Evolutionary conservation across 2,888 invertebrate species (phyloP).

Genomic region (Drosophila eohydei): DNA sequence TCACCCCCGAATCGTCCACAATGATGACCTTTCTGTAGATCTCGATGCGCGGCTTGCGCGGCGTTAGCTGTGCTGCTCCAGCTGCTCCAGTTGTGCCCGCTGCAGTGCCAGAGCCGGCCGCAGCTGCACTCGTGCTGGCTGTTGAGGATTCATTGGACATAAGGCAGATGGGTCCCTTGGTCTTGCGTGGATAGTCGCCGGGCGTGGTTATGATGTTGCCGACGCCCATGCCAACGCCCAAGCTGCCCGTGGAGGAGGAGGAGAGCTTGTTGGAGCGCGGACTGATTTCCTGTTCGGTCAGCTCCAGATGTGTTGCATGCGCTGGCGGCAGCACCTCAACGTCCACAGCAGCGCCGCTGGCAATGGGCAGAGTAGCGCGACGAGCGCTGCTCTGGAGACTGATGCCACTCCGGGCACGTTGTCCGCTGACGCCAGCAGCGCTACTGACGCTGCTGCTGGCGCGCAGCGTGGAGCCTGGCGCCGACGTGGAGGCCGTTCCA

Average conservation of each 20-base stretch:
- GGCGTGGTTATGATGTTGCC: conserved; percentile 83
- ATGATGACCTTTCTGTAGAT: conserved; percentile 84
- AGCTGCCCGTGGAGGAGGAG: conserved; percentile 79
- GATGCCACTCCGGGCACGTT: conserved; percentile 75
- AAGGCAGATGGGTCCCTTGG: conserved; percentile 83
- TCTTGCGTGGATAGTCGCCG: conserved; percentile 83
- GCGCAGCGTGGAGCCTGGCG: conserved; percentile 33
- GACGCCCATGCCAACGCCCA: conserved; percentile 79
- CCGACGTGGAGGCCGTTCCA: conserved; percentile 50
- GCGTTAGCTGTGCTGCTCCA: conserved; percentile 13
- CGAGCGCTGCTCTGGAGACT: conserved; percentile 74
- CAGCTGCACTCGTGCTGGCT: neutral
- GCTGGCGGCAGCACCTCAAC: conserved; percentile 38
- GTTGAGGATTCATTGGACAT: conserved; percentile 57
- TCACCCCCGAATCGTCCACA: conserved; percentile 84
- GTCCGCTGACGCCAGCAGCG: conserved; percentile 27
- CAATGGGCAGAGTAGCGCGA: conserved; percentile 68
- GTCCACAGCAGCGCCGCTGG: conserved; percentile 36
- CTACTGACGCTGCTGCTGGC: conserved; percentile 64
- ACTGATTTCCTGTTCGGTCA: conserved; percentile 61
- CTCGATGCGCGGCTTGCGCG: conserved; percentile 78
- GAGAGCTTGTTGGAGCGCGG: conserved; percentile 78
- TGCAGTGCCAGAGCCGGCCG: neutral
- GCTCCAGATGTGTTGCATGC: conserved; percentile 25
- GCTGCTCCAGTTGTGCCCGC: neutral